Evolutionary conservation across 2,113 vertebrate genomes (phyloP), one percentile per base, ranked within the genome.

Genomic region (Solenodon paradoxus): DNA sequence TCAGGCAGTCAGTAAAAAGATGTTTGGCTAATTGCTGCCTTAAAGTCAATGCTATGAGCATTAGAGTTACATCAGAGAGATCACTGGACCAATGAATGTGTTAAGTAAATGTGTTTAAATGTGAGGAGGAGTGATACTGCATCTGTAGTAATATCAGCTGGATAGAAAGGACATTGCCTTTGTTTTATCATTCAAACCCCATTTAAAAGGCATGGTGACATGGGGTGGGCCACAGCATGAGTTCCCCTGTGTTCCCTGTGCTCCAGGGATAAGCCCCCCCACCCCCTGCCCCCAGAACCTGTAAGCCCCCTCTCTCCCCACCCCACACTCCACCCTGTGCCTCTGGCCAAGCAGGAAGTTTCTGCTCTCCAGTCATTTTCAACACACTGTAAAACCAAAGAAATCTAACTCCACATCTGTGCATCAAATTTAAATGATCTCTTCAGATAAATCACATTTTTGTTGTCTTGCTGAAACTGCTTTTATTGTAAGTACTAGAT

Each of bases 141-240:
- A 32, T 16, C 5, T 22, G 32, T 24, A 42, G 10, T 15, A 11
- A 68, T 42, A 4, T 2, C 11, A 5, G 64, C 47, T 30, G 51
- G n/a, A 6, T 4, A 1, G n/a, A 20, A 38, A 72, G 22, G 17
- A 16, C 12, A 9, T 13, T 3, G 30, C 9, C 40, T 88, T 85
- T 10, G 3, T n/a, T 59, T 68, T 26, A 35, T 49, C 51, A 20
- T 45, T 35, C 40, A 38, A 89, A 15, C 13, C 17, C 42, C 35
- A 35, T 30, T 35, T 17, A 1, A n/a, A 64, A 89, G 72, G 20
- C 30, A 0, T 9, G 26, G 26, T 40, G 30, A 77, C 24, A 9
- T 1, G 19, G 9, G 3, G 11, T 40, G 3, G 51, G 15, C 51
- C 3, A 7, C 32, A 26, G 12, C 38, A 1, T 63, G 19, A n/a